A percentile compares a stretch with the other conserved stretches of the same genome.
These are phyloP conservation scores for Holocentrus rufus DNA, from an alignment of 2,797 vertebrate species.

Conservation along the genomic window DNA sequence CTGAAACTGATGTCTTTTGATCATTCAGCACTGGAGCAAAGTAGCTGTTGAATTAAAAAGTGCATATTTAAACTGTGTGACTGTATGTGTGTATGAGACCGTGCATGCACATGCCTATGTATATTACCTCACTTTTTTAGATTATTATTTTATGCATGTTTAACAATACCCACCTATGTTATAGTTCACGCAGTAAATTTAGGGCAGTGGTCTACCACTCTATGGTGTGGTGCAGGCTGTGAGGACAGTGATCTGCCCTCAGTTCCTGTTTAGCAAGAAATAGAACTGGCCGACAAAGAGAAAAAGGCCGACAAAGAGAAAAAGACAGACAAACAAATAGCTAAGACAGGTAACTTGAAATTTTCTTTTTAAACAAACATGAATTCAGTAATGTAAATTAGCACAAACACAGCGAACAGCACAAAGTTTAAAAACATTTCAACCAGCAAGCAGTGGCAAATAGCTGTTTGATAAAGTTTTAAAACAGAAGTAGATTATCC, in stretches of 20 bases:
- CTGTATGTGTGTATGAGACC: slow-evolving; percentile 5
- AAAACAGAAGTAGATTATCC: not conserved
- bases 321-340: slow-evolving; percentile 60
- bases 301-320: no score
- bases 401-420: slow-evolving; percentile 46
- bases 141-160: slow-evolving; percentile 50
- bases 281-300: slow-evolving; percentile 55
- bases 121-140: not conserved
- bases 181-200: slow-evolving; percentile 56
- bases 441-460: slow-evolving; percentile 6
- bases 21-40: slow-evolving; percentile 21
- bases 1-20: slow-evolving; percentile 50
- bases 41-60: slow-evolving; percentile 19
- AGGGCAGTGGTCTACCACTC: slow-evolving; percentile 51
- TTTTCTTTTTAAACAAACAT: slow-evolving; percentile 15
- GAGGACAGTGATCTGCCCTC: slow-evolving; percentile 57
- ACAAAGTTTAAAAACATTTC: slow-evolving; percentile 1
- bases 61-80: slow-evolving; percentile 8
- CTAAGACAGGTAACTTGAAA: slow-evolving; percentile 56
- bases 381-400: slow-evolving; percentile 9
- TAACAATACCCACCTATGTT: slow-evolving; percentile 69
- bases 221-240: slow-evolving; percentile 55
- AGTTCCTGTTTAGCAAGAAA: slow-evolving; percentile 66
- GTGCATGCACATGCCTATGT: slow-evolving; percentile 14
- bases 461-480: not conserved